Evolutionary conservation across 2,888 invertebrate species (phyloP).

Genomic region (Fragum whitleyi): DNA sequence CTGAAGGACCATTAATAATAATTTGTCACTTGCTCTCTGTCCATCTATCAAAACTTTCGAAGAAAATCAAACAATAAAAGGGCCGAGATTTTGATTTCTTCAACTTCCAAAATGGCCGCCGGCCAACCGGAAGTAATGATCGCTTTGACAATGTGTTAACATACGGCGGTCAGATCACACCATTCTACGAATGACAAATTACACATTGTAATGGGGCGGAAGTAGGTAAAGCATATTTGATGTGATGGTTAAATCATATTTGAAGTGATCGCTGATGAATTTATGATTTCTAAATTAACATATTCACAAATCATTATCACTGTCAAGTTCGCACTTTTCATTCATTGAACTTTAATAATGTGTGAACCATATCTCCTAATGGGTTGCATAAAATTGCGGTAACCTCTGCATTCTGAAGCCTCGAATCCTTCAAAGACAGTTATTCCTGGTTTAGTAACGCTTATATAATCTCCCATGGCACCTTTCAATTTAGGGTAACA

Average conservation of each 20-base stretch:
- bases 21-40: constrained; percentile 1
- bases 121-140: constrained; percentile 12
- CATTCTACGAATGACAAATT: background rate
- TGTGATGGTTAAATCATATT: background rate
- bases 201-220: background rate
- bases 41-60: background rate
- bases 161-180: constrained; percentile 9
- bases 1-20: constrained; percentile 1
- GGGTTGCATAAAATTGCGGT: no score
- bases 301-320: background rate
- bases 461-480: no score
- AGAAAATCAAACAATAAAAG: background rate
- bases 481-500: no score
- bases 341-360: background rate
- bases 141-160: constrained; percentile 1
- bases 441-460: no score
- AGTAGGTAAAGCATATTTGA: background rate
- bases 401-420: no score
- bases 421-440: no score
- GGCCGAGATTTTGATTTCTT: background rate
- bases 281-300: background rate
- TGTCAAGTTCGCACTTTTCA: background rate
- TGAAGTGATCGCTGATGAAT: background rate
- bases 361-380: no score
- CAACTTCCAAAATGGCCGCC: constrained; percentile 2